These are phyloP conservation scores for Orchesellides sinensis DNA, from an alignment of 2,888 invertebrate species.

Conservation along the genomic window DNA sequence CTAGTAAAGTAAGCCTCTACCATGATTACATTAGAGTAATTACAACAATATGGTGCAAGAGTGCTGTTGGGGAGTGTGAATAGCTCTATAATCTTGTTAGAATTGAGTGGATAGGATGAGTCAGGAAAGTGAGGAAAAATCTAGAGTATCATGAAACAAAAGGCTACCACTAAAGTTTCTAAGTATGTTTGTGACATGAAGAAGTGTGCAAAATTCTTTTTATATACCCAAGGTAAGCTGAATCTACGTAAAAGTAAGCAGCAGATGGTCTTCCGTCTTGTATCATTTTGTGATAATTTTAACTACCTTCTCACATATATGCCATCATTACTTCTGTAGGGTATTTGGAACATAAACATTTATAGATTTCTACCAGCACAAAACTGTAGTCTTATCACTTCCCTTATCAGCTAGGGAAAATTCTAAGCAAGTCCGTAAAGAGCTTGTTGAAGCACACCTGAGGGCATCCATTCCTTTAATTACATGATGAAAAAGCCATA, in stretches of 20 bases:
- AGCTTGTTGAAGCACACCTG: constrained; percentile 25
- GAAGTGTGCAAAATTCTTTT: too few relatives aligned
- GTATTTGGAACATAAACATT: not conserved
- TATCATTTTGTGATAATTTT: constrained; percentile 12
- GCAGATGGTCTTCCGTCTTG: constrained; percentile 2
- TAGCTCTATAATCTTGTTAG: constrained; percentile 42
- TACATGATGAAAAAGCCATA: not conserved
- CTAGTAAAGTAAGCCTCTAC: not conserved
- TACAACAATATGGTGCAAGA: constrained; percentile 1
- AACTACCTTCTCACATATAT: not conserved
- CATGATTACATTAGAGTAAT: not conserved
- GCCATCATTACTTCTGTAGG: not conserved
- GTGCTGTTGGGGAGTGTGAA: constrained; percentile 15
- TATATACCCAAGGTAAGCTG: not conserved
- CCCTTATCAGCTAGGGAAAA: not conserved
- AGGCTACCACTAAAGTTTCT: not conserved
- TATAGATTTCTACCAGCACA: not conserved
- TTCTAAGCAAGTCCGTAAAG: not conserved
- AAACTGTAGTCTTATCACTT: too few relatives aligned
- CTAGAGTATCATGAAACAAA: not conserved
- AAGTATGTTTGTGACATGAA: too few relatives aligned
- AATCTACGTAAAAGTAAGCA: too few relatives aligned
- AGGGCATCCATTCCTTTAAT: constrained; percentile 24
- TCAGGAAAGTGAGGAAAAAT: not conserved
- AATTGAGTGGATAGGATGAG: constrained; percentile 19